Percentiles rank a stretch among this genome's conserved stretches.
Evolutionary conservation across 2,888 invertebrate genomes (phyloP).

Genomic region (Cecidostiba fungosa): DNA sequence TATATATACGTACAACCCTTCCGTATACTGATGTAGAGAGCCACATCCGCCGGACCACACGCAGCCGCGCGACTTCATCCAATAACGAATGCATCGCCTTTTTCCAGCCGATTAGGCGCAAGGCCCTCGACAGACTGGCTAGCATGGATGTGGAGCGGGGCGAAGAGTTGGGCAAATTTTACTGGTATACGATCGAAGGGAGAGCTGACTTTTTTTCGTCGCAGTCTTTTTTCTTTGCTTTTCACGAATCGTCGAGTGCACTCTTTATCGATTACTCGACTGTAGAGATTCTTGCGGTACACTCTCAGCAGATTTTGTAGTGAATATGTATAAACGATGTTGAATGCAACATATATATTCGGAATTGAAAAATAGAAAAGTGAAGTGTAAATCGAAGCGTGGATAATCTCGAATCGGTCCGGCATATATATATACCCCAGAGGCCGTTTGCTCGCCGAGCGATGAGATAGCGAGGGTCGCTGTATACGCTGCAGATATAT

Average conservation of each 20-base stretch:
- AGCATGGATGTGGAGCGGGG: not conserved
- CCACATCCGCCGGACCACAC: constrained; percentile 53
- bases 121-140: constrained; percentile 1
- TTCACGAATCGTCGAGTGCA: constrained; percentile 46
- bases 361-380: not conserved
- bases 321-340: not conserved
- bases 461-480: constrained; percentile 47
- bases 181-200: not conserved
- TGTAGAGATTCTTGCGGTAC: not conserved
- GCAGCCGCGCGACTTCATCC: constrained; percentile 33
- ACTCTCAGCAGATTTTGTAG: not conserved
- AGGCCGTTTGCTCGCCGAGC: constrained; percentile 32
- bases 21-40: constrained; percentile 22
- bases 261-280: not conserved
- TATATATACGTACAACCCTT: constrained; percentile 55
- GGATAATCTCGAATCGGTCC: constrained; percentile 55
- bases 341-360: too few species aligned
- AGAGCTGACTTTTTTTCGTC: not conserved
- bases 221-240: not conserved
- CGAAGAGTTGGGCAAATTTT: not conserved
- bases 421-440: not conserved
- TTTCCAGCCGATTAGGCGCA: constrained; percentile 61
- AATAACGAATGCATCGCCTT: constrained; percentile 53
- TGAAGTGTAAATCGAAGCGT: constrained; percentile 50
- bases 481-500: constrained; percentile 45